These are phyloP conservation scores for Chitala chitala DNA, from an alignment of 2,113 vertebrate species.

Conservation along the genomic window DNA sequence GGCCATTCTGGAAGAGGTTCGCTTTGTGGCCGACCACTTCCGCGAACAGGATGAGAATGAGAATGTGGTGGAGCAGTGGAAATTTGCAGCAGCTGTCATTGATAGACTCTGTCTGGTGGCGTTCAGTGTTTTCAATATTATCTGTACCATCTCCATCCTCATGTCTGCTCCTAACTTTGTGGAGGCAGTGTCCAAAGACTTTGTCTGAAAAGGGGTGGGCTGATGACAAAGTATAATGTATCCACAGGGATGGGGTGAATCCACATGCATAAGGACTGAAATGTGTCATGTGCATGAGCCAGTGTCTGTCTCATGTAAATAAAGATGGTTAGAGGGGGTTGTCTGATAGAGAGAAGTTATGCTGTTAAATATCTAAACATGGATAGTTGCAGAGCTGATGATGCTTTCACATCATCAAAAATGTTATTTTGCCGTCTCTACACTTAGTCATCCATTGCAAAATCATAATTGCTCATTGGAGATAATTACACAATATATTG, in stretches of 20 bases:
- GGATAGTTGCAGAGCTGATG: no score
- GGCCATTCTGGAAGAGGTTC: conserved; percentile 68
- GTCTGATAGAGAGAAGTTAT: no score
- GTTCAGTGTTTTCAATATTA: conserved; percentile 74
- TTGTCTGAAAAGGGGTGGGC: conserved; percentile 51
- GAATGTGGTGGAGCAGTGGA: conserved; percentile 64
- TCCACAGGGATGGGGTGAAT: not conserved
- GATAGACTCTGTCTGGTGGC: conserved; percentile 70
- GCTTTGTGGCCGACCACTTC: conserved; percentile 65
- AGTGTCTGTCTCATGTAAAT: no score
- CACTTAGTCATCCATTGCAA: no score
- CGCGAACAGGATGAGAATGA: conserved; percentile 62
- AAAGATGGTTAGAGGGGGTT: no score
- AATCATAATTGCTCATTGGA: no score
- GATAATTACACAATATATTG: no score
- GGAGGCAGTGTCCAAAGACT: conserved; percentile 71
- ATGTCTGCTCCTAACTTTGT: conserved; percentile 74
- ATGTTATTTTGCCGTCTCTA: no score
- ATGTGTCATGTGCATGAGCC: no score
- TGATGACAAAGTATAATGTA: not conserved
- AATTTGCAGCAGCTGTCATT: conserved; percentile 69
- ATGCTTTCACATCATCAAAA: no score
- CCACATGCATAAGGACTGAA: no score
- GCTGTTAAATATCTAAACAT: no score
- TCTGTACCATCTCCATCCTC: conserved; percentile 74